Conservation (phyloP, 2,888 invertebrate species). For the Andrena praecox region DNA sequence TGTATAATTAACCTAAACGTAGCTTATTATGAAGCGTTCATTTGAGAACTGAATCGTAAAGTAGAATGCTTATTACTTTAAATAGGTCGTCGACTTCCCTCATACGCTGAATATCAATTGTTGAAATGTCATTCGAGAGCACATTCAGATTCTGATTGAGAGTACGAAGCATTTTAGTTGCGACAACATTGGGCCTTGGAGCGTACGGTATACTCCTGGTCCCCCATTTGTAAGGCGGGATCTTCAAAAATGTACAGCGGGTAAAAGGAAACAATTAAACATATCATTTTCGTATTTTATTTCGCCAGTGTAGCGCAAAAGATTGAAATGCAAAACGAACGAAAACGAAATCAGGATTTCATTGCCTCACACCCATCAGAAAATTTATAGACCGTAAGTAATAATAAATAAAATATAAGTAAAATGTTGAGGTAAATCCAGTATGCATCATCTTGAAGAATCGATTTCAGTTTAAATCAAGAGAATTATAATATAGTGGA, state of each 20-base stretch:
- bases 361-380: background rate
- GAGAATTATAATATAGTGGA: no score
- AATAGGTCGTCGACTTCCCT: constrained; percentile 85
- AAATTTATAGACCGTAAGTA: background rate
- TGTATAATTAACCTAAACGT: no score
- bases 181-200: constrained; percentile 3
- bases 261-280: background rate
- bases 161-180: background rate
- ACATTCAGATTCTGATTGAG: constrained; percentile 79
- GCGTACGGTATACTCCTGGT: constrained; percentile 70
- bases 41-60: background rate
- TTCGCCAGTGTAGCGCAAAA: background rate
- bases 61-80: constrained; percentile 76
- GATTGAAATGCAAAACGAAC: background rate
- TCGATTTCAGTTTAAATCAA: no score
- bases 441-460: no score
- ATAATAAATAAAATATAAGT: background rate
- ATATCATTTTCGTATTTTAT: no score
- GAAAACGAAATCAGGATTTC: background rate
- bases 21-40: no score
- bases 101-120: constrained; percentile 65
- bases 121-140: constrained; percentile 79
- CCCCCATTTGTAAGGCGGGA: constrained; percentile 84
- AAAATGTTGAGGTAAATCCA: background rate
- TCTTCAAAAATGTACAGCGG: constrained; percentile 71